phyloP scores from a whole-genome alignment of 2,888 invertebrate genomes.

The Drosophila borborema region DNA sequence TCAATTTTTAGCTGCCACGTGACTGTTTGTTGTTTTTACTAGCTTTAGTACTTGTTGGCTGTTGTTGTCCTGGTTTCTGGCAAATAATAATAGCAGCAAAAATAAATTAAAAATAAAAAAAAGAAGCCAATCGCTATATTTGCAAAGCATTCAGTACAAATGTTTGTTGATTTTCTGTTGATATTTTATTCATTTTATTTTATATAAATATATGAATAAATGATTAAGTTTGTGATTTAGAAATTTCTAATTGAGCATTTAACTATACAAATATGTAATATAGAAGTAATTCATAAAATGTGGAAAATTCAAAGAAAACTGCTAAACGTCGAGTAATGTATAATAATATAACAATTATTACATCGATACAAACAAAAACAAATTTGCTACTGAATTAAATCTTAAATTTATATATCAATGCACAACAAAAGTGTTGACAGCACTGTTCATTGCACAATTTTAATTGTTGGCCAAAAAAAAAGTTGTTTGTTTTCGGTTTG shows the following conservation, averaged over 20 bases:
- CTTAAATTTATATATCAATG: not conserved
- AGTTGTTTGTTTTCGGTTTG: constrained; percentile 34
- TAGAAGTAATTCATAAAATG: not conserved
- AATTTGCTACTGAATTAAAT: not conserved
- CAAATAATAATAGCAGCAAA: constrained; percentile 46
- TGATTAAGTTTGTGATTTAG: constrained; percentile 17
- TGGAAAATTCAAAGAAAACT: not conserved
- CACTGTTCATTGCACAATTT: constrained; percentile 28
- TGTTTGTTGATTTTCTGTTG: constrained; percentile 10
- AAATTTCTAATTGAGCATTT: constrained; percentile 6
- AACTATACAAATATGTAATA: too few relatives aligned
- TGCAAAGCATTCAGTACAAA: constrained; percentile 51
- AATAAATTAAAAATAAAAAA: constrained; percentile 31
- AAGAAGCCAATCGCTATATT: constrained; percentile 34
- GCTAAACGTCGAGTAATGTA: not conserved
- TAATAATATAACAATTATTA: not conserved
- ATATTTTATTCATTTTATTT: constrained; percentile 35
- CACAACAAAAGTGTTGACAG: not conserved
- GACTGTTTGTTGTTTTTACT: constrained; percentile 18
- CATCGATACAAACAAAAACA: not conserved
- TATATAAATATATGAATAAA: constrained; percentile 19
- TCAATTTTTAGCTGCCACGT: constrained; percentile 61
- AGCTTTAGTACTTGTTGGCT: constrained; percentile 7
- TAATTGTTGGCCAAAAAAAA: constrained; percentile 56
- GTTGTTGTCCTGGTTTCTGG: constrained; percentile 11